Base-by-base conservation (phyloP, 1,140 invertebrate species). In the Zaprionus inermis region DNA sequence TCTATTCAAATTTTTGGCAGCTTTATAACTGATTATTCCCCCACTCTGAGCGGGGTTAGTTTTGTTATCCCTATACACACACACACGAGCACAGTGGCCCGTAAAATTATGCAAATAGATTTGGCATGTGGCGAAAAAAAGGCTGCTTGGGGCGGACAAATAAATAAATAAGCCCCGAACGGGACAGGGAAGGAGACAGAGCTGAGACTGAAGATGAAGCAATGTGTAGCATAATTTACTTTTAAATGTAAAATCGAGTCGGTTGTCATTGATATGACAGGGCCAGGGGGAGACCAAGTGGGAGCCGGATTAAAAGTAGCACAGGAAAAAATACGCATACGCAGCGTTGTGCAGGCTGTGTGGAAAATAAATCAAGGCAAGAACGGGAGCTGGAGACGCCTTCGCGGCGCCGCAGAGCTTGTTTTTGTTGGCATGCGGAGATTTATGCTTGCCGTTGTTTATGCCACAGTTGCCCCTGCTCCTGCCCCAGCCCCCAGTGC, bases 211-310 rank as follows among this genome's bases (percentile, higher is more conserved):
- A 51, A 52, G 38, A 44, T 83, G 68, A 71, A 64, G 59, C 46
- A 66, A 67, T 51, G 41, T 46, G 34, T 59, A 41, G 68, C 59
- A 88, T 88, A 86, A 86, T 86, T 88, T 72, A 88, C 83, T 88
- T 86, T 88, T 86, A 88, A 86, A 86, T 86, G 79, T 72, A 83
- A 86, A 86, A 86, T 59, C 76, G 76, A 86, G 52, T 55, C 16
- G 58, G 66, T 76, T 86, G 82, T 79, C 83, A 85, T 85, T 85
- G 81, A 85, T 85, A 82, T 56, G 64, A 46, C 20, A 28, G 70
- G 75, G 41, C 20, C 24, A 55, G 38, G 11, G 11, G 22, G 24
- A 44, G 36, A 7, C 7, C 4, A 18, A 46, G 34, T 38, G 46
- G 4, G 11, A 36, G 34, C 24, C n/a, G 14, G 46, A 52, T 67